Percentiles rank a stretch among this genome's conserved stretches.
phyloP scores from a whole-genome alignment of 2,797 vertebrate species.

The Coluber constrictor region DNA sequence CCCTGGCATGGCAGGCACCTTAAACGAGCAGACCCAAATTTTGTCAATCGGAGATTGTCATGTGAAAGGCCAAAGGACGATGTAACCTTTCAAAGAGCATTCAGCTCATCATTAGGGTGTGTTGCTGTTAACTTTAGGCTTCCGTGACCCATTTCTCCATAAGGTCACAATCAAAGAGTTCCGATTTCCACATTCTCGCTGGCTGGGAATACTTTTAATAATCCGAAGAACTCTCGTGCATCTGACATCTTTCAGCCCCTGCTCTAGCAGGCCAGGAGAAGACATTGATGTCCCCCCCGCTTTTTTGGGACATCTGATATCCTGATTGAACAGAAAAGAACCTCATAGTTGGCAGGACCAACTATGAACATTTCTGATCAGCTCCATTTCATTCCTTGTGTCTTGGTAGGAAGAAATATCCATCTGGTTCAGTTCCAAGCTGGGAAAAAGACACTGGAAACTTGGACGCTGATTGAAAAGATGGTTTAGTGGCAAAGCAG shows the following conservation, averaged over 20 bases:
- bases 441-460: too few species aligned
- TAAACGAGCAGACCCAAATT: fast-evolving
- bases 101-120: fast-evolving
- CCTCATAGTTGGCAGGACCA: not conserved
- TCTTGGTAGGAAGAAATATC: too few species aligned
- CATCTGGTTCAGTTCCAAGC: too few species aligned
- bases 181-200: not conserved
- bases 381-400: not conserved
- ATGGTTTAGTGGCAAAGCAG: too few species aligned
- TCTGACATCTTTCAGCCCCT: not conserved
- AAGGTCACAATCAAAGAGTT: not conserved
- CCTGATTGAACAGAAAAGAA: not conserved
- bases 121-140: not conserved
- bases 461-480: too few species aligned
- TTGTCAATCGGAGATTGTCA: fast-evolving
- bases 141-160: fast-evolving
- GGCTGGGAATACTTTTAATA: not conserved
- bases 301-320: not conserved
- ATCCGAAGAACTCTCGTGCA: not conserved
- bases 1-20: not conserved
- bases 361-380: not conserved
- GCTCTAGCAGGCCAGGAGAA: not conserved
- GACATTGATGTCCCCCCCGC: not conserved
- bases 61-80: fast-evolving
- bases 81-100: fast-evolving